Evolutionary conservation across 1,140 invertebrate species (phyloP).

Genomic region (Hirudo medicinalis): DNA sequence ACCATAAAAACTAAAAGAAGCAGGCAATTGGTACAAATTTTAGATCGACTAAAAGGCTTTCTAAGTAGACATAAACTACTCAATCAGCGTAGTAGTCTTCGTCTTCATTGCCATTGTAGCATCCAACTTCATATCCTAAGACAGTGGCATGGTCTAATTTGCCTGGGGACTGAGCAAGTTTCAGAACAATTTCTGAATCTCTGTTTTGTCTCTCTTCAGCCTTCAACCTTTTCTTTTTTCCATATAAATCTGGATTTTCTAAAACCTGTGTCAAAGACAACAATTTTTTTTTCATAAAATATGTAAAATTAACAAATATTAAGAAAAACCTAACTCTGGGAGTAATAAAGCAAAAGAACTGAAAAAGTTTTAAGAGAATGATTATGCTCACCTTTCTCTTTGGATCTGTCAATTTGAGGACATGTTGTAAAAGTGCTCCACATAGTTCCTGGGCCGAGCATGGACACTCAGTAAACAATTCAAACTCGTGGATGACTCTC

Average conservation of each 20-base stretch:
- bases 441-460: constrained; percentile 40
- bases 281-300: neutral
- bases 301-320: neutral
- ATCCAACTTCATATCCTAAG: constrained; percentile 61
- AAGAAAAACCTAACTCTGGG: too few relatives aligned
- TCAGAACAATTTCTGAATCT: constrained; percentile 36
- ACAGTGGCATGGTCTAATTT: constrained; percentile 82
- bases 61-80: too few relatives aligned
- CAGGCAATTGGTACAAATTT: too few relatives aligned
- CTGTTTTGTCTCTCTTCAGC: constrained; percentile 32
- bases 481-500: constrained; percentile 38
- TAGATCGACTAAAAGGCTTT: too few relatives aligned
- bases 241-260: constrained; percentile 37
- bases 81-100: constrained; percentile 20
- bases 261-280: constrained; percentile 18
- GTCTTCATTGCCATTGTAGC: constrained; percentile 25
- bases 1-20: too few relatives aligned
- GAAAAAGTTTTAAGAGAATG: neutral
- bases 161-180: constrained; percentile 56
- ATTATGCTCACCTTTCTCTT: constrained; percentile 35
- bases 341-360: neutral
- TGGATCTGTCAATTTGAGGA: constrained; percentile 35
- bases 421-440: constrained; percentile 38
- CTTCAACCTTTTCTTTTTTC: constrained; percentile 29
- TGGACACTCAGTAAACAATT: constrained; percentile 35